A percentile compares a stretch with the other conserved stretches of the same genome.
Conservation (phyloP, 1,140 invertebrate species). For the Nebria ingens region DNA sequence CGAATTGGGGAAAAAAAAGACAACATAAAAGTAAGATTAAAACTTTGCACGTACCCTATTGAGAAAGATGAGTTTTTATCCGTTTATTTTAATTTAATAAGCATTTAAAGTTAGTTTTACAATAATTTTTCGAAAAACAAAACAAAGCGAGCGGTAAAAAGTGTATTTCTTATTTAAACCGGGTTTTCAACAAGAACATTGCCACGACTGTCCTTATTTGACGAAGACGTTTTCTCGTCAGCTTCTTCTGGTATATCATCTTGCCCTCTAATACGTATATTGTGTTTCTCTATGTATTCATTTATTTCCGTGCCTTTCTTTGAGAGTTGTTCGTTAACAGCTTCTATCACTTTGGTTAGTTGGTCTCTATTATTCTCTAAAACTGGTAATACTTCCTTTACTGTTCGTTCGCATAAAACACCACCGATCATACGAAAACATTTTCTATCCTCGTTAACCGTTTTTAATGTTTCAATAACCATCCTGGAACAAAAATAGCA, state of each 20-base stretch:
- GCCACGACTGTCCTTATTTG: constrained; percentile 24
- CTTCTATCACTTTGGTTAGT: constrained; percentile 66
- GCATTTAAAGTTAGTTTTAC: too few relatives aligned
- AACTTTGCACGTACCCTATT: too few relatives aligned
- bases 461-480: constrained; percentile 87
- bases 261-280: constrained; percentile 65
- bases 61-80: too few relatives aligned
- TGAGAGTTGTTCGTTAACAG: constrained; percentile 67
- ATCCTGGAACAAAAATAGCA: constrained; percentile 56
- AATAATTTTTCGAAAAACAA: neutral
- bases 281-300: constrained; percentile 84
- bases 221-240: constrained; percentile 28
- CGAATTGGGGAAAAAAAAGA: too few relatives aligned
- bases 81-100: too few relatives aligned
- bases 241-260: constrained; percentile 41
- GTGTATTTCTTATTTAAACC: neutral
- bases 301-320: constrained; percentile 87
- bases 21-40: too few relatives aligned
- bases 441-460: constrained; percentile 73
- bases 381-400: constrained; percentile 81
- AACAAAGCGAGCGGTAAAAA: too few relatives aligned
- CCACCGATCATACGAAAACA: constrained; percentile 92
- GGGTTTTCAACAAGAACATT: constrained; percentile 28
- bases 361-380: constrained; percentile 73
- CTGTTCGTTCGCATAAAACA: constrained; percentile 84